Conservation (phyloP, 2,888 invertebrate genomes). For the Caradrina kadenii region DNA sequence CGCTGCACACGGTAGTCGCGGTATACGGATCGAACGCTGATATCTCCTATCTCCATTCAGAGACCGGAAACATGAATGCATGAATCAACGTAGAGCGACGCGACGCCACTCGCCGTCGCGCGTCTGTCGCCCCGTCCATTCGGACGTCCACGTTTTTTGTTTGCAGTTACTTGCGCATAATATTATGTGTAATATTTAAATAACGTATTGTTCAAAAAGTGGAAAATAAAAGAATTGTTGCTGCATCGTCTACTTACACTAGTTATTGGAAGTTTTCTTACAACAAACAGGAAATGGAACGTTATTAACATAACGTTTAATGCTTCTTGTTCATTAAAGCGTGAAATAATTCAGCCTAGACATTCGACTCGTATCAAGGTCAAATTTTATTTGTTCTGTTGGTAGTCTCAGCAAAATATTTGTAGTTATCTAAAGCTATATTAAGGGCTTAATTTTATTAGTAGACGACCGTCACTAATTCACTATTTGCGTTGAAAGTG, state of each 20-base stretch:
- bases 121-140: constrained; percentile 57
- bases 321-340: constrained; percentile 11
- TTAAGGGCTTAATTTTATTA: constrained; percentile 68
- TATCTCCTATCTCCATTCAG: constrained; percentile 85
- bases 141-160: constrained; percentile 60
- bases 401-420: constrained; percentile 17
- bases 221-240: not conserved
- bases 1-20: constrained; percentile 70
- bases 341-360: constrained; percentile 9
- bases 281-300: not conserved
- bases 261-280: constrained; percentile 15
- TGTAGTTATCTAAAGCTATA: constrained; percentile 67
- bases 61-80: constrained; percentile 87
- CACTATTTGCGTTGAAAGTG: constrained; percentile 85
- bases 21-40: constrained; percentile 82
- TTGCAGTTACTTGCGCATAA: constrained; percentile 50
- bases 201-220: constrained; percentile 10
- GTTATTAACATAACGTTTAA: constrained; percentile 24
- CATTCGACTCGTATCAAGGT: not conserved
- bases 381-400: not conserved
- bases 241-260: constrained; percentile 3
- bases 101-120: constrained; percentile 35
- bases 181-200: constrained; percentile 51
- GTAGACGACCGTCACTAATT: constrained; percentile 78
- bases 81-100: constrained; percentile 84